These are phyloP conservation scores for Camptogramma bilineatum DNA, from an alignment of 2,888 invertebrate genomes.

Conservation along the genomic window DNA sequence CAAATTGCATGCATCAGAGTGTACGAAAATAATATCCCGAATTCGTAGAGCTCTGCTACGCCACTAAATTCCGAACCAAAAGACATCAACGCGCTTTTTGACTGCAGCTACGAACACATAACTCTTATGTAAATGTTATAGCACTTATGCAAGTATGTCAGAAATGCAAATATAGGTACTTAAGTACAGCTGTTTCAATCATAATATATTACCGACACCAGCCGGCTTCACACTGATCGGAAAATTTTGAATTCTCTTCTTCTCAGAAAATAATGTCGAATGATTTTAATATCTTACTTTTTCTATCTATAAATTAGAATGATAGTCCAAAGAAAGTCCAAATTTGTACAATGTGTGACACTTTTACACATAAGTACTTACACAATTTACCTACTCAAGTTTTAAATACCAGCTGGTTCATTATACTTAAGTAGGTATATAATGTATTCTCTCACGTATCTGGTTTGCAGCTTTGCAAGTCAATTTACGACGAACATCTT, in stretches of 20 bases:
- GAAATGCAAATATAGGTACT: not conserved
- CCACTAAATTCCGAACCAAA: conserved; percentile 15
- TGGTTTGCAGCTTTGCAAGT: not conserved
- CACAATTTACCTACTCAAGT: too few relatives aligned
- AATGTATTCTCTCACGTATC: not conserved
- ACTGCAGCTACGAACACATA: conserved; percentile 1
- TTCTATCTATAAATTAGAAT: too few relatives aligned
- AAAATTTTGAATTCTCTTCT: too few relatives aligned
- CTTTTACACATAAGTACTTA: too few relatives aligned
- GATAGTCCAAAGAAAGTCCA: too few relatives aligned
- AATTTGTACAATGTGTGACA: too few relatives aligned
- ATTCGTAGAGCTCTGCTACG: conserved; percentile 9
- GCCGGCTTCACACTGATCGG: not conserved
- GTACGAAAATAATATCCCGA: not conserved
- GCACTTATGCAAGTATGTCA: not conserved
- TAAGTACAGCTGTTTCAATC: conserved; percentile 25
- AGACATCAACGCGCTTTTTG: conserved; percentile 39
- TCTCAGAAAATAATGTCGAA: too few relatives aligned
- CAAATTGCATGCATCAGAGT: not conserved
- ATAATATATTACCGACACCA: not conserved
- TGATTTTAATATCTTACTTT: too few relatives aligned
- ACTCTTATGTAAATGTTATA: not conserved
- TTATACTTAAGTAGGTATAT: too few relatives aligned
- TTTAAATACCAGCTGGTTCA: too few relatives aligned
- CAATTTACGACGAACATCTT: not conserved